phyloP scores from a whole-genome alignment of 2,888 invertebrate species.

The Corythucha ciliata region DNA sequence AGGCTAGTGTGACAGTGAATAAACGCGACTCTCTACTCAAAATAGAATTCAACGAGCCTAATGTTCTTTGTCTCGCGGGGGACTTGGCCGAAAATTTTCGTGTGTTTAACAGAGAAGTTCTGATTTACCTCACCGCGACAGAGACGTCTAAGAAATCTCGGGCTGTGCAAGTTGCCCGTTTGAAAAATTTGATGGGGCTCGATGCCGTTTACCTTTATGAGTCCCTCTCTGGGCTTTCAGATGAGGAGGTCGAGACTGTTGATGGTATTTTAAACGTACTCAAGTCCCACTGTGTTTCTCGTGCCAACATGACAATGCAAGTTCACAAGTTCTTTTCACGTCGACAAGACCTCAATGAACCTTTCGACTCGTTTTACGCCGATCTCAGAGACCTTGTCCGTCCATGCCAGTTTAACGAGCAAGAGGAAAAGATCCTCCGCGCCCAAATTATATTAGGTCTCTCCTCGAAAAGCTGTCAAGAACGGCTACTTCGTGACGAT shows the following conservation, averaged over 20 bases:
- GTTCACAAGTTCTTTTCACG: slow-evolving; percentile 27
- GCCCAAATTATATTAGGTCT: slow-evolving; percentile 24
- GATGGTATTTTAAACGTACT: slow-evolving; percentile 17
- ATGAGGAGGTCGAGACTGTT: slow-evolving; percentile 13
- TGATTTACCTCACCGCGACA: slow-evolving; percentile 15
- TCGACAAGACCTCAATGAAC: slow-evolving; percentile 21
- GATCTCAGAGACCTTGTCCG: slow-evolving; percentile 12
- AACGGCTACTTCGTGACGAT: slow-evolving; percentile 19
- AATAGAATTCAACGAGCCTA: slow-evolving; percentile 22
- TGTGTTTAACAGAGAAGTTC: too few species aligned
- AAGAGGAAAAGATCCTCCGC: slow-evolving; percentile 24
- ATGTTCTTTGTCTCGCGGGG: slow-evolving; percentile 5
- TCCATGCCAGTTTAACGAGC: slow-evolving; percentile 22
- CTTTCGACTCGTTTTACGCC: slow-evolving; percentile 24
- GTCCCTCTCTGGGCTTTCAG: background rate
- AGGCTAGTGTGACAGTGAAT: too few species aligned
- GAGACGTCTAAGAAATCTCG: slow-evolving; percentile 20
- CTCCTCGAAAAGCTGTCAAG: slow-evolving; percentile 11
- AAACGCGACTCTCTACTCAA: too few species aligned
- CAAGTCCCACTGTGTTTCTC: slow-evolving; percentile 24
- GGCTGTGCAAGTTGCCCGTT: slow-evolving; percentile 19
- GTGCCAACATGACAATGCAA: slow-evolving; percentile 26
- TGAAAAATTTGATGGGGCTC: slow-evolving; percentile 19
- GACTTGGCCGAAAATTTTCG: too few species aligned
- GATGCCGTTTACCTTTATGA: slow-evolving; percentile 12